Base-by-base conservation (phyloP, 1,140 invertebrate species). In the Choristoneura fumiferana region DNA sequence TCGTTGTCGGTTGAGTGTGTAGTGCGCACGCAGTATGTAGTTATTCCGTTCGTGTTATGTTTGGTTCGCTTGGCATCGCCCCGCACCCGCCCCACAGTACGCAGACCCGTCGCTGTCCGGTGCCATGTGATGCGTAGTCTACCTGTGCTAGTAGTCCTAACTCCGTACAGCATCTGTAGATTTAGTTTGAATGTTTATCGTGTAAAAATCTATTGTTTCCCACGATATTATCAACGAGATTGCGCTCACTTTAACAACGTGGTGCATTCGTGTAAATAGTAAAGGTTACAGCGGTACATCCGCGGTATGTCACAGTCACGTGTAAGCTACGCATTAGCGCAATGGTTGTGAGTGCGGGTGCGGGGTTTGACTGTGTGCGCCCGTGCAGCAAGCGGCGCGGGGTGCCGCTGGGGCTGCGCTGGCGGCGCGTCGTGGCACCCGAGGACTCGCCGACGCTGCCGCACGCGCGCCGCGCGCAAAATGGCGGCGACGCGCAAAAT, bases 381-480 rank as follows among this genome's bases (percentile, higher is more conserved):
- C 65, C 57, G 60, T n/a, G n/a, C 69, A 72, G 73, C 66, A 64
- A 62, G 66, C 14, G 58, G 22, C 58, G 67, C 73, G 63, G 65
- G 38, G 55, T 35, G 57, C 63, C 66, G 49, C 53, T 61, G 58
- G 67, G 69, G 61, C 70, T 73, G 55, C 69, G 68, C 58, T 78
- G 76, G 78, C 71, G 78, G 37, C 77, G 73, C 53, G 61, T 55
- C 65, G 74, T 80, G 34, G 75, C 76, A 37, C 75, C 71, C 54
- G 71, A 58, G 45, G 59, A 63, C 17, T 39, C 52, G 39, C 58
- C 55, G 55, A 17, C 12, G 36, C 35, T 65, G 54, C 43, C 45
- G 39, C 45, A 54, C 22, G 38, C 8, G 55, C 55, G 52, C 56
- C 57, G 10, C 37, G 9, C 5, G 8, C 36, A 29, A 35, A 36